Percentiles rank a stretch among this genome's conserved stretches.
Conservation (phyloP, 2,113 vertebrate genomes). For the Gavia stellata region DNA sequence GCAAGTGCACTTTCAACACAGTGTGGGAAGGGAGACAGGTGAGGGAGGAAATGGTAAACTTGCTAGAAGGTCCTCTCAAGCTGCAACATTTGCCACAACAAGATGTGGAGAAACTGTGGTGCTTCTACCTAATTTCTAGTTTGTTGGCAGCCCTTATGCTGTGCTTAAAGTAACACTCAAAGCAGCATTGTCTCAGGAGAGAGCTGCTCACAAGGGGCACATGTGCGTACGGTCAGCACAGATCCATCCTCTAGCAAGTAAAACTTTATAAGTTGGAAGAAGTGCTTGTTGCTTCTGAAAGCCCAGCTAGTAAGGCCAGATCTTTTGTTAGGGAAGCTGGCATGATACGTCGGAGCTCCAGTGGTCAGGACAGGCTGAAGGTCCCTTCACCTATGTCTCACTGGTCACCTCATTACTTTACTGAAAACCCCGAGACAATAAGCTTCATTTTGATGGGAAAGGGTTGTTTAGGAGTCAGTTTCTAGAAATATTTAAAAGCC, state of each 20-base stretch:
- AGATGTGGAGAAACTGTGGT: background rate
- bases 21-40: background rate
- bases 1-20: background rate
- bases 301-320: background rate
- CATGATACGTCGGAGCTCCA: fast-evolving
- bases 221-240: fast-evolving
- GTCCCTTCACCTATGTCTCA: background rate
- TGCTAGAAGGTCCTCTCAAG: background rate
- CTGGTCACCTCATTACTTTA: background rate
- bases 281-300: background rate
- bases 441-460: background rate
- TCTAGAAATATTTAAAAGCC: background rate
- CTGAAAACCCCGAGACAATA: background rate
- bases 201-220: background rate
- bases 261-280: background rate
- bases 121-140: background rate
- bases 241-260: background rate
- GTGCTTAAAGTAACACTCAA: background rate
- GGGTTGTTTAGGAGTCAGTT: background rate
- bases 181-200: background rate
- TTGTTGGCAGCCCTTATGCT: background rate
- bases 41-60: background rate
- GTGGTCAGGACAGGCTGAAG: background rate
- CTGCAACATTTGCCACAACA: background rate
- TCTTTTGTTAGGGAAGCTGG: background rate